A percentile compares a stretch with the other conserved stretches of the same genome.
These are phyloP conservation scores for Corythoichthys intestinalis DNA, from an alignment of 2,113 vertebrate genomes.

Conservation along the genomic window DNA sequence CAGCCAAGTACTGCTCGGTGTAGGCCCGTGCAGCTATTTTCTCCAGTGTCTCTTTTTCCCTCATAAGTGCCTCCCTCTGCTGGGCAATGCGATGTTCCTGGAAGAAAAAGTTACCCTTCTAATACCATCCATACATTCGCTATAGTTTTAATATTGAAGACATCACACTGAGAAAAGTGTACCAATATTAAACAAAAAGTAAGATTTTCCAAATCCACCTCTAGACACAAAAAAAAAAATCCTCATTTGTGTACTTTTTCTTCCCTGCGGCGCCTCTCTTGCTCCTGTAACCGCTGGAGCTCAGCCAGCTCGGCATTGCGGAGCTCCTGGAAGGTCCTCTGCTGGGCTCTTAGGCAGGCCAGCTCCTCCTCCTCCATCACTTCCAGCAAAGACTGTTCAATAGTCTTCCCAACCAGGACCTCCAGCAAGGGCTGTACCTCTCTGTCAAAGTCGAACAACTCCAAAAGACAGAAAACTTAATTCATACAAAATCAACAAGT, in stretches of 20 bases:
- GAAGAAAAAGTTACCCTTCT: not conserved
- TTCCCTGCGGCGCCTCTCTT: constrained; percentile 77
- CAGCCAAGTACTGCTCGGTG: constrained; percentile 79
- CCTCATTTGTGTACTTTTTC: constrained; percentile 71
- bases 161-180: too few relatives aligned
- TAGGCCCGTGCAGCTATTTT: constrained; percentile 84
- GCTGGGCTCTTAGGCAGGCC: constrained; percentile 72
- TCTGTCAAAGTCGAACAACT: constrained; percentile 94
- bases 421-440: constrained; percentile 88
- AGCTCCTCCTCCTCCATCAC: constrained; percentile 95
- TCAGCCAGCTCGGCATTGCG: constrained; percentile 81
- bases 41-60: constrained; percentile 76
- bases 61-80: constrained; percentile 72
- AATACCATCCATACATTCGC: not conserved
- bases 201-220: not conserved
- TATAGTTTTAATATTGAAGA: not conserved
- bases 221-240: not conserved
- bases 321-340: constrained; percentile 73
- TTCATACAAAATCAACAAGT: too few relatives aligned
- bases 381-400: constrained; percentile 90
- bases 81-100: constrained; percentile 80
- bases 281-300: constrained; percentile 84
- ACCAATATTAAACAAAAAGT: too few relatives aligned
- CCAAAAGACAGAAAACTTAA: not conserved
- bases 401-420: constrained; percentile 86